Base-by-base conservation (phyloP, 2,888 invertebrate genomes). In the Thymelicus acteon region DNA sequence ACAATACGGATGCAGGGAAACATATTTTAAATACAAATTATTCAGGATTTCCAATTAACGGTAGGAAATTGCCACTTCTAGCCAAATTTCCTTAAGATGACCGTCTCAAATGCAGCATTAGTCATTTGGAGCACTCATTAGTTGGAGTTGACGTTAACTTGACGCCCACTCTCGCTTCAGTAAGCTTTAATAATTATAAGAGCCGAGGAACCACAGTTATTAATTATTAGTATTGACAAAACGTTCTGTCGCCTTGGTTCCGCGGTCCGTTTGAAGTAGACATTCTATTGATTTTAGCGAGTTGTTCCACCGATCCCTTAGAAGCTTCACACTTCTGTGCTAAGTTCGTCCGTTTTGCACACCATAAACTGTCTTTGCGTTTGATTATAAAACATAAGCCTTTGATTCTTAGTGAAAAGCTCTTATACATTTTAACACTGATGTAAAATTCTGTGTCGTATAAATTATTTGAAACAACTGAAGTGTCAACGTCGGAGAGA, bases 151-250 rank as follows among this genome's bases (percentile, higher is more conserved):
- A 92, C 91, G 89, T 90, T 87, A 90, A 92, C 91, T 91, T 90
- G 91, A 92, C 86, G 84, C 87, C 82, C 79, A 82, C 85, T 85
- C 82, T 85, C 84, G 85, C 79, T 79, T 87, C 82, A 80, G 85
- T 86, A 85, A 89, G 92, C 89, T 91, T 88, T 89, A 87, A 91
- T 91, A 89, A 91, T 91, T 90, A 87, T 87, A 88, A 89, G 87
- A 86, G 86, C 85, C 81, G 80, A 72, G 81, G 80, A 86, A 83
- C 82, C 80, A 78, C 78, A 80, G 85, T 86, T 89, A 91, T 91
- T 91, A 89, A 91, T 92, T 90, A 90, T 86, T 83, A 83, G 80
- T 91, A 91, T 90, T 90, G 91, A 90, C 88, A 87, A 89, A 89
- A 88, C 78, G 85, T 83, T 82, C 81, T 80, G 79, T 81, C 78